Evolutionary conservation across 2,113 vertebrate species (phyloP), one percentile per base, ranked within the genome.

Genomic region (Osmerus eperlanus): DNA sequence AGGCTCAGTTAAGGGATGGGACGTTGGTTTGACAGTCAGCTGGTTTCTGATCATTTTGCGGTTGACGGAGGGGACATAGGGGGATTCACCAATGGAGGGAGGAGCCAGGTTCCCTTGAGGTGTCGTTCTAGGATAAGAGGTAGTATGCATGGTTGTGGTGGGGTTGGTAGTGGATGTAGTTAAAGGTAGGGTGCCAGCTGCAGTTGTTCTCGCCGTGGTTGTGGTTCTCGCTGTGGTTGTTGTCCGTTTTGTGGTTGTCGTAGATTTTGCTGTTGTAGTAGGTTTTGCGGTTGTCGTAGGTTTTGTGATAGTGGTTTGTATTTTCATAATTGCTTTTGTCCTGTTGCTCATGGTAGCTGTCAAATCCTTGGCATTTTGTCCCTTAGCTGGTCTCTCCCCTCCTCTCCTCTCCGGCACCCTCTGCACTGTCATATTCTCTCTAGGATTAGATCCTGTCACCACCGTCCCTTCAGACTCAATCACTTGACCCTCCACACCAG

Each of bases 401-500:
- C 55, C 54, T 67, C 86, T 90, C 74, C 70, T 89, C 81, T 75
- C 60, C 64, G 73, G 67, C 13, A 81, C 66, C 21, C 78, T 85
- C 62, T 61, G 60, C 65, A 25, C 63, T 3, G 14, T 47, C 0
- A 65, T 16, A 19, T 81, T 86, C 64, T 65, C 12, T 0, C 65
- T 64, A 13, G 68, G 54, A 0, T 79, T 77, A 11, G 84, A 79
- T 58, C 73, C 63, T 62, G 9, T 70, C 79, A 79, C 85, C 78
- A 89, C 90, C 3, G 64, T 18, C n/a, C 52, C 53, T 8, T 32
- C 54, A 15, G 73, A 23, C 64, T 88, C 86, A 32, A 93, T 76
- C 65, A 95, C 93, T 76, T 93, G 93, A 1, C 94, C 95, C 78
- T 96, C 94, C 6, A 94, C 75, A 0, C 95, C 94, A 6, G 92